A percentile compares a stretch with the other conserved stretches of the same genome.
These are phyloP conservation scores for Hydriomena furcata DNA, from an alignment of 2,888 invertebrate genomes.

Conservation along the genomic window DNA sequence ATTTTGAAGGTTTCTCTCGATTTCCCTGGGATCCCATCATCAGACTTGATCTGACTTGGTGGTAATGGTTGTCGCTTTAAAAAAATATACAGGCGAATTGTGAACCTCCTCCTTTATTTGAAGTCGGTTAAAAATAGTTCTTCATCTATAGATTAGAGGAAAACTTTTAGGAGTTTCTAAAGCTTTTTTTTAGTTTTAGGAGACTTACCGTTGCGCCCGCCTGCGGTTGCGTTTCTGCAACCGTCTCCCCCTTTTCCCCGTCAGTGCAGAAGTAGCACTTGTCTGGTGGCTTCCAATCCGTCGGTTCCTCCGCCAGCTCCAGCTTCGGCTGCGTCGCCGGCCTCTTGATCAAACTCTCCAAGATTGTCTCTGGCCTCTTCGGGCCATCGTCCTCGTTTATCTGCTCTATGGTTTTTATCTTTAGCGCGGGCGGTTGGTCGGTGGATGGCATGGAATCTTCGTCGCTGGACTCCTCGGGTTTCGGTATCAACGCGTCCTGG, in stretches of 20 bases:
- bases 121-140: no score
- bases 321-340: constrained; percentile 75
- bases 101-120: no score
- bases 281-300: constrained; percentile 92
- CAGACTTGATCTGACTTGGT: no score
- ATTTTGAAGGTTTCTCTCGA: no score
- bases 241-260: constrained; percentile 57
- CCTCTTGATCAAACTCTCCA: constrained; percentile 79
- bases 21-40: no score
- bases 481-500: constrained; percentile 88
- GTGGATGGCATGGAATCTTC: constrained; percentile 74
- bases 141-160: no score
- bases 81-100: no score
- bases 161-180: no score
- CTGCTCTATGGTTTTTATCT: constrained; percentile 81
- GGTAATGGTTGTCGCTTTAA: no score
- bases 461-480: constrained; percentile 76
- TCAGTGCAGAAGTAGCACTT: constrained; percentile 92
- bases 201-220: constrained; percentile 53
- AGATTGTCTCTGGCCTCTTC: constrained; percentile 65
- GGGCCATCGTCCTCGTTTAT: constrained; percentile 71
- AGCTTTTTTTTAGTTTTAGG: no score
- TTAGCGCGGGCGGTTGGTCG: constrained; percentile 75
- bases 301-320: constrained; percentile 72
- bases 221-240: constrained; percentile 47